These are phyloP conservation scores for Cheirogaleus medius DNA, from an alignment of 2,113 vertebrate species.

Conservation along the genomic window DNA sequence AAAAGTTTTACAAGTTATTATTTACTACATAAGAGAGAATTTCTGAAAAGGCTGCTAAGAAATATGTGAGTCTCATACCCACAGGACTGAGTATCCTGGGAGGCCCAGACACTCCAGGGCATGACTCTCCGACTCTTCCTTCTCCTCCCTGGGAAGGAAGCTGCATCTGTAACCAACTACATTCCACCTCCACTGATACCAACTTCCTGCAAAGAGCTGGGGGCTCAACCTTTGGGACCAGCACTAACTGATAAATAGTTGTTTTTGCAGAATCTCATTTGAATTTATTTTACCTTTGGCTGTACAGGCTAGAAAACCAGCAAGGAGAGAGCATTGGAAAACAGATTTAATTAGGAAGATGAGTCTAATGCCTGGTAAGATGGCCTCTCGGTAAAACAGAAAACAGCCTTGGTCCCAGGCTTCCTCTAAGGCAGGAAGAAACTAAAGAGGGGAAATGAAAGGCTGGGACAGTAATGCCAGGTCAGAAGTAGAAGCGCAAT, in stretches of 20 bases:
- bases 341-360: not conserved
- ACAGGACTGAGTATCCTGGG: not conserved
- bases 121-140: not conserved
- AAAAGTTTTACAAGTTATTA: not conserved
- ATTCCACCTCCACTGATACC: not conserved
- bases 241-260: not conserved
- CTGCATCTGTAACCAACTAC: not conserved
- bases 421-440: not conserved
- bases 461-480: rapidly evolving
- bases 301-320: not conserved
- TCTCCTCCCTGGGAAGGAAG: not conserved
- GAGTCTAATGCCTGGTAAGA: not conserved
- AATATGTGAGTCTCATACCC: not conserved
- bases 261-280: not conserved
- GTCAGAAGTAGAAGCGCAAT: not conserved
- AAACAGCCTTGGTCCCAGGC: not conserved
- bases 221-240: not conserved
- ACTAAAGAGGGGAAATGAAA: not conserved
- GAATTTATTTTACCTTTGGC: not conserved
- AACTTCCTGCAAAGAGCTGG: not conserved
- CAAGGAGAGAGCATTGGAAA: not conserved
- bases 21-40: not conserved
- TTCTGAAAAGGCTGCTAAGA: not conserved
- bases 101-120: too few species aligned
- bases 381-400: not conserved